Evolutionary conservation across 1,140 invertebrate species (phyloP).

Genomic region (Trichoplusia ni): DNA sequence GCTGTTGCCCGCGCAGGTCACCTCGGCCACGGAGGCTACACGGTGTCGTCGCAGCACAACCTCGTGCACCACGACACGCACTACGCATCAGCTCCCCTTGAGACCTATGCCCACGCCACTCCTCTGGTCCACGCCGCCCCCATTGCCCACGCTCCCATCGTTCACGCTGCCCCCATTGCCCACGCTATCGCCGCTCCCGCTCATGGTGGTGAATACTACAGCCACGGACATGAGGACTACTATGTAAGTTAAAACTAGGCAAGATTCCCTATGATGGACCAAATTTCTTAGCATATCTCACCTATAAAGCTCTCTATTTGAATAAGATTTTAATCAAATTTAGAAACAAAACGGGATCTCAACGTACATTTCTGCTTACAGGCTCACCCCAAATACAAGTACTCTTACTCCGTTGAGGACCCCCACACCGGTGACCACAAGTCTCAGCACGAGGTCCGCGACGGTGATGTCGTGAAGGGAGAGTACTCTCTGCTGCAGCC

Average conservation of each 20-base stretch:
- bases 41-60: conserved; percentile 51
- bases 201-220: conserved; percentile 21
- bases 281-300: too few species aligned
- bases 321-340: background rate
- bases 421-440: conserved; percentile 80
- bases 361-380: conserved; percentile 31
- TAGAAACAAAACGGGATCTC: too few species aligned
- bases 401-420: conserved; percentile 79
- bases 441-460: conserved; percentile 75
- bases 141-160: conserved; percentile 38
- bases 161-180: conserved; percentile 34
- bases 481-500: conserved; percentile 82
- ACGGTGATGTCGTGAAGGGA: conserved; percentile 84
- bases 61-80: conserved; percentile 48
- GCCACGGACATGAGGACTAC: conserved; percentile 51
- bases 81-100: conserved; percentile 39
- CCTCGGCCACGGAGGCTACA: conserved; percentile 55
- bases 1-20: conserved; percentile 64
- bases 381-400: conserved; percentile 80
- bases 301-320: too few species aligned
- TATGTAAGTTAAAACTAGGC: too few species aligned
- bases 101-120: conserved; percentile 36
- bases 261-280: too few species aligned
- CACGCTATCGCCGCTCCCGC: conserved; percentile 33
- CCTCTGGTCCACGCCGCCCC: conserved; percentile 46